Conservation (phyloP, 2,888 invertebrate species). For the Eurois occulta region DNA sequence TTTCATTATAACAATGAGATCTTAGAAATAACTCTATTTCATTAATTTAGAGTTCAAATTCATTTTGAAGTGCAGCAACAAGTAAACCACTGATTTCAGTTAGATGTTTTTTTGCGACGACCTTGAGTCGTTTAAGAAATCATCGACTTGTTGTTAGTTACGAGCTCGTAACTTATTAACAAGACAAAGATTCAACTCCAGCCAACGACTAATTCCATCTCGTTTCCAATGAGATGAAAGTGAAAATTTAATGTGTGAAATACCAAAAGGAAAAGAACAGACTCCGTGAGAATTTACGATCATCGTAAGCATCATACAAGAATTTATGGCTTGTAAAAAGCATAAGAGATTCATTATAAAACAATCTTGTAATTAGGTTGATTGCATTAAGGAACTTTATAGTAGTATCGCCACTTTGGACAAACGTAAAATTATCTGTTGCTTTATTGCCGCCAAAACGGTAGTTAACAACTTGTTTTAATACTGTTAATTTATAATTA, state of each 20-base stretch:
- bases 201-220: slow-evolving; percentile 29
- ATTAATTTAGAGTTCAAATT: slow-evolving; percentile 69
- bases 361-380: slow-evolving; percentile 52
- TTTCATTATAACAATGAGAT: slow-evolving; percentile 59
- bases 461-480: slow-evolving; percentile 55
- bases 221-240: slow-evolving; percentile 63
- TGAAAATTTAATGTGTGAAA: slow-evolving; percentile 53
- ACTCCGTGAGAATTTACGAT: slow-evolving; percentile 52
- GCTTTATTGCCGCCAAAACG: slow-evolving; percentile 48
- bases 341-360: slow-evolving; percentile 49
- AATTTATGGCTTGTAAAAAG: slow-evolving; percentile 58
- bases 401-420: slow-evolving; percentile 36
- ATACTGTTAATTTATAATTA: slow-evolving; percentile 55
- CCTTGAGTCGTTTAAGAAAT: slow-evolving; percentile 74
- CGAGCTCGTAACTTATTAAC: slow-evolving; percentile 70
- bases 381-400: slow-evolving; percentile 49
- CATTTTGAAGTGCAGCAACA: slow-evolving; percentile 47
- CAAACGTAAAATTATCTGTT: slow-evolving; percentile 36
- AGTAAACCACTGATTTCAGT: slow-evolving; percentile 74
- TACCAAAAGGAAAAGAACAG: slow-evolving; percentile 40
- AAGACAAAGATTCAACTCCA: slow-evolving; percentile 59
- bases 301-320: slow-evolving; percentile 42
- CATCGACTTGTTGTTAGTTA: slow-evolving; percentile 66
- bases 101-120: slow-evolving; percentile 73
- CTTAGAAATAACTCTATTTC: slow-evolving; percentile 57